These are phyloP conservation scores for Spatulosminthurus flaviceps DNA, from an alignment of 2,888 invertebrate species.

Conservation along the genomic window DNA sequence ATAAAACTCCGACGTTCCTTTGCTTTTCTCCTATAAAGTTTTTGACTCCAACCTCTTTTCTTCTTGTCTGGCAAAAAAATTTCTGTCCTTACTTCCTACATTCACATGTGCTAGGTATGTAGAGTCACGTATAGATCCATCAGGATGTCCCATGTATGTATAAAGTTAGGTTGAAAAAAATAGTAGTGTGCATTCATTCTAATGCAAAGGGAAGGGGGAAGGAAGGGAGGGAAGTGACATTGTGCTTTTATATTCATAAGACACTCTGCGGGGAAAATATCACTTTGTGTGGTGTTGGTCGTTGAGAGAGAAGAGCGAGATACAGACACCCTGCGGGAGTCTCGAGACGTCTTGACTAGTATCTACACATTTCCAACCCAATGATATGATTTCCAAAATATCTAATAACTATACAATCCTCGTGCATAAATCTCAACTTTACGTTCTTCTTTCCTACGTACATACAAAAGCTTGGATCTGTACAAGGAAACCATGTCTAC, in stretches of 20 bases:
- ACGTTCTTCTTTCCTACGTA: background rate
- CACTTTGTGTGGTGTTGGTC: slow-evolving; percentile 43
- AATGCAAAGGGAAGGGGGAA: background rate
- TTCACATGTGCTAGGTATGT: too few relatives aligned
- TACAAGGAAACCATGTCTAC: too few relatives aligned
- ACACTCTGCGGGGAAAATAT: slow-evolving; percentile 35
- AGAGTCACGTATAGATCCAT: too few relatives aligned
- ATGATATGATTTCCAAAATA: slow-evolving; percentile 28
- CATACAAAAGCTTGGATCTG: too few relatives aligned
- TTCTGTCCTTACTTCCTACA: too few relatives aligned
- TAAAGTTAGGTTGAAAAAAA: background rate
- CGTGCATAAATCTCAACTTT: background rate
- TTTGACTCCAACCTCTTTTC: too few relatives aligned
- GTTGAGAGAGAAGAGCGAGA: slow-evolving; percentile 17
- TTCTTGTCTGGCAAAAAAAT: too few relatives aligned
- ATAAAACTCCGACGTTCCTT: too few relatives aligned
- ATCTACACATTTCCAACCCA: slow-evolving; percentile 32
- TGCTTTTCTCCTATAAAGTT: too few relatives aligned
- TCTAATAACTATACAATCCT: background rate
- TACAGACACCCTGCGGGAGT: slow-evolving; percentile 38
- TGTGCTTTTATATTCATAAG: slow-evolving; percentile 42
- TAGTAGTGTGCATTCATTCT: background rate
- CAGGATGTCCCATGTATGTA: too few relatives aligned
- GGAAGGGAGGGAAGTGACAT: slow-evolving; percentile 16
- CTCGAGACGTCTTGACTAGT: slow-evolving; percentile 10